Base-by-base conservation (phyloP, 2,888 invertebrate species). In the Drosophila greeni region DNA sequence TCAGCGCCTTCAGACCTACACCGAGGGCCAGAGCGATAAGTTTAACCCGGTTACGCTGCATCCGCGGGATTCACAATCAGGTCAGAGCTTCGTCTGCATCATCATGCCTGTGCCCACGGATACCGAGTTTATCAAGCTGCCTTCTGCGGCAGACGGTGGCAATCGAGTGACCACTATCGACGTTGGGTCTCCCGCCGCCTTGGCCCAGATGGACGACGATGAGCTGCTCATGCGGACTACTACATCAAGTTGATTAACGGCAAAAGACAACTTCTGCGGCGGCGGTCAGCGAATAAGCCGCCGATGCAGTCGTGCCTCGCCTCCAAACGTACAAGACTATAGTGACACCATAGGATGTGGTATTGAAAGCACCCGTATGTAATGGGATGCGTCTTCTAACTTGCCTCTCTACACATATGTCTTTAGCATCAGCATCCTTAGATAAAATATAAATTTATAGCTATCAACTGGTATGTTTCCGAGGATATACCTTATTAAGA, bases 21-120 rank as follows among this genome's bases (percentile, higher is more conserved):
- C 95, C 18, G 95, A 96, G 72, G 91, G 91, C 2, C 93, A 92
- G 29, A 92, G 92, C 57, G 94, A 94, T 73, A 92, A 94, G 79
- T 96, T 97, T 86, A 93, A 95, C 55, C 95, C 97, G 2, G 94
- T 96, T 80, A 97, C 96, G 23, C 93, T 97, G 81, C 95, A 96
- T 87, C 97, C 97, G 1, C 91, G 93, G 68, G 95, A 97, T 86
- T 92, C 92, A 69, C 91, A 91, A 36, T 95, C 94, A 34, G 96
- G 96, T 3, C 93, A 93, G 86, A 93, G 94, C 66, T 96, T 97
- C 87, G 94, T 96, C 92, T 97, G 96, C 88, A 94, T 97, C 73
- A 95, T 97, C 69, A 96, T 96, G 94, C 94, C 96, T 20, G 95
- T 96, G 69, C 86, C 86, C 45, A 84, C 86, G 53, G 88, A 89